A percentile compares a stretch with the other conserved stretches of the same genome.
Conservation (phyloP, 2,797 vertebrate species). For the Poecilia wingei region DNA sequence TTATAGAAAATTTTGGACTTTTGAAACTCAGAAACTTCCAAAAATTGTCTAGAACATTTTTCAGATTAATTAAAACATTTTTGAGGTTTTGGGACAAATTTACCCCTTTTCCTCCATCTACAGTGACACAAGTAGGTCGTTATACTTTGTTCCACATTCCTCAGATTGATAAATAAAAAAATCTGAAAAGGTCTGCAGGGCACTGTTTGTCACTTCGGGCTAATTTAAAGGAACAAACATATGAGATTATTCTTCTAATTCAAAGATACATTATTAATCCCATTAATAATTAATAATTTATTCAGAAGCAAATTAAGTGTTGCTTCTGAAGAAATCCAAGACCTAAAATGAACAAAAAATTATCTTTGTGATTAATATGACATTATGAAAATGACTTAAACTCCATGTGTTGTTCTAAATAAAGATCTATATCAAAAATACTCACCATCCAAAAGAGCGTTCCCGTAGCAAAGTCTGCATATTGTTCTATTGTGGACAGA, state of each 20-base stretch:
- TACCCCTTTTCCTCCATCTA: too few relatives aligned
- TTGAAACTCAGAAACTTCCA: too few relatives aligned
- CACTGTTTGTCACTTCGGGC: background rate
- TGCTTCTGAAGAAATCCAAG: background rate
- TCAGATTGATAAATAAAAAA: background rate
- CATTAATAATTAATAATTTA: too few relatives aligned
- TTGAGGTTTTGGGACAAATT: too few relatives aligned
- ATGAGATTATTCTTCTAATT: background rate
- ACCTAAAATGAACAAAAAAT: background rate
- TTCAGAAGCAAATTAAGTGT: too few relatives aligned
- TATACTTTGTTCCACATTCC: background rate
- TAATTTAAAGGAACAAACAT: background rate
- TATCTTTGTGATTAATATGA: background rate
- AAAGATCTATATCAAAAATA: conserved; percentile 7
- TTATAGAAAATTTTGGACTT: too few relatives aligned
- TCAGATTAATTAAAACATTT: too few relatives aligned
- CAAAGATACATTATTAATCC: background rate
- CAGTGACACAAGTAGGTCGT: too few relatives aligned
- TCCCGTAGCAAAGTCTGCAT: conserved; percentile 88
- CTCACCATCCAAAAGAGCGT: conserved; percentile 94
- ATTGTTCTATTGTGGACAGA: conserved; percentile 89
- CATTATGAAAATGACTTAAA: background rate
- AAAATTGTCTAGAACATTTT: too few relatives aligned
- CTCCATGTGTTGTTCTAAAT: background rate
- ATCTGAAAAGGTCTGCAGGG: background rate